A percentile compares a stretch with the other conserved stretches of the same genome.
Conservation (phyloP, 2,113 vertebrate genomes). For the Stigmatopora argus region DNA sequence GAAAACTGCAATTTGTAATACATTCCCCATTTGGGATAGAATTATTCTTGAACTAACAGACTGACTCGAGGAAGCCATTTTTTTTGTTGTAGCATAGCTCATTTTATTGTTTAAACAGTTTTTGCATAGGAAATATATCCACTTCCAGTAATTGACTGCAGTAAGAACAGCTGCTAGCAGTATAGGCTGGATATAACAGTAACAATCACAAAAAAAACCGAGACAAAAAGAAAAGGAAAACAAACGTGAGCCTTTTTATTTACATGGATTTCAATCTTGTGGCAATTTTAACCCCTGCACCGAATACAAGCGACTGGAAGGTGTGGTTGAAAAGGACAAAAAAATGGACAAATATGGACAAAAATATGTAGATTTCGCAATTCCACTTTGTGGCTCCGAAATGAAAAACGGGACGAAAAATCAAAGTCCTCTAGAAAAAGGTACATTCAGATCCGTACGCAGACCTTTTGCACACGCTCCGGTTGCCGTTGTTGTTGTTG, state of each 20-base stretch:
- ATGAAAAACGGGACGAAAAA: slow-evolving; percentile 41
- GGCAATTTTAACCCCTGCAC: slow-evolving; percentile 90
- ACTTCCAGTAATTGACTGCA: slow-evolving; percentile 99
- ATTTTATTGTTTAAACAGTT: slow-evolving; percentile 99
- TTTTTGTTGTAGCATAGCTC: slow-evolving; percentile 96
- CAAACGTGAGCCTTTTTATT: slow-evolving; percentile 93
- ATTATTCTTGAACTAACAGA: too few relatives aligned
- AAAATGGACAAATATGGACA: slow-evolving; percentile 1
- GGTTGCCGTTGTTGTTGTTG: slow-evolving; percentile 69
- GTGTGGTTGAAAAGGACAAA: slow-evolving; percentile 63
- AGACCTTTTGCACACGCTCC: slow-evolving; percentile 70
- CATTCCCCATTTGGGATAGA: too few relatives aligned
- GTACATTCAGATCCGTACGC: slow-evolving; percentile 76
- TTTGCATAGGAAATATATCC: slow-evolving; percentile 99
- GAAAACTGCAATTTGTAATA: too few relatives aligned
- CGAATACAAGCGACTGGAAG: slow-evolving; percentile 72
- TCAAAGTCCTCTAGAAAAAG: slow-evolving; percentile 63
- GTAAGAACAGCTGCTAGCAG: slow-evolving; percentile 99
- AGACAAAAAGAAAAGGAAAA: slow-evolving; percentile 53
- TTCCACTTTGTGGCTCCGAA: slow-evolving; percentile 69
- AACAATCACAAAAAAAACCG: slow-evolving; percentile 95
- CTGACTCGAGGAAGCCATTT: not conserved
- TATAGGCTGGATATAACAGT: slow-evolving; percentile 99
- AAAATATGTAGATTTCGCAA: slow-evolving; percentile 63
- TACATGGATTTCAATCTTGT: slow-evolving; percentile 99